Evolutionary conservation across 2,113 vertebrate species (phyloP).

Genomic region (Beaufortia kweichowensis): DNA sequence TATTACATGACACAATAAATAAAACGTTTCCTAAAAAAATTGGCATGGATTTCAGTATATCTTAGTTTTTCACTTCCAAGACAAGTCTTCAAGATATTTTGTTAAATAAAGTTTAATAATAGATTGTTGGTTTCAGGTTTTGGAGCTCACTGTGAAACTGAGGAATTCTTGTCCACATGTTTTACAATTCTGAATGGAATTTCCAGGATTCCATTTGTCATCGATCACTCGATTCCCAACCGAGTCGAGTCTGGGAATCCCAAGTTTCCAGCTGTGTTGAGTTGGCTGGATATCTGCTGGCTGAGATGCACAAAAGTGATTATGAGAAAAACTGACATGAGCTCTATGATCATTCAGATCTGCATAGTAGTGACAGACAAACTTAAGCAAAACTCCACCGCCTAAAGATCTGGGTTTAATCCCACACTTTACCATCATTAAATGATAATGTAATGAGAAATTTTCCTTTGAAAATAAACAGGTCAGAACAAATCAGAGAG

Average conservation of each 20-base stretch:
- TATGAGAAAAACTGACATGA: neutral
- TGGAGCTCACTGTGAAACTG: no score
- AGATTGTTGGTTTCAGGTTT: no score
- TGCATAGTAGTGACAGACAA: conserved; percentile 65
- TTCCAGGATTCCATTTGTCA: neutral
- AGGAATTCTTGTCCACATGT: no score
- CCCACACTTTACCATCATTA: conserved; percentile 55
- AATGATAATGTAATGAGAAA: conserved; percentile 66
- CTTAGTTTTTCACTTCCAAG: no score
- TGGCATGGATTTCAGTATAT: no score
- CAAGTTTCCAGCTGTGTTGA: neutral
- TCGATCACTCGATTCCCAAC: neutral
- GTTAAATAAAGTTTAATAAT: no score
- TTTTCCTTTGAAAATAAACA: conserved; percentile 66
- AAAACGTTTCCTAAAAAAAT: no score
- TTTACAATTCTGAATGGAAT: no score
- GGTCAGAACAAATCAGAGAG: conserved; percentile 59
- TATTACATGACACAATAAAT: no score
- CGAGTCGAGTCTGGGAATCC: neutral
- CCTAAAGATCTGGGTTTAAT: conserved; percentile 64
- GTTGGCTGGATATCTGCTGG: neutral
- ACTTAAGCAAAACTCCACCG: conserved; percentile 60
- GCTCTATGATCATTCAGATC: conserved; percentile 53
- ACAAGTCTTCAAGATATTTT: no score
- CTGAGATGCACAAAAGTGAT: neutral